Percentiles rank a stretch among this genome's conserved stretches.
Conservation (phyloP, 2,113 vertebrate genomes). For the Argyrosomus japonicus region DNA sequence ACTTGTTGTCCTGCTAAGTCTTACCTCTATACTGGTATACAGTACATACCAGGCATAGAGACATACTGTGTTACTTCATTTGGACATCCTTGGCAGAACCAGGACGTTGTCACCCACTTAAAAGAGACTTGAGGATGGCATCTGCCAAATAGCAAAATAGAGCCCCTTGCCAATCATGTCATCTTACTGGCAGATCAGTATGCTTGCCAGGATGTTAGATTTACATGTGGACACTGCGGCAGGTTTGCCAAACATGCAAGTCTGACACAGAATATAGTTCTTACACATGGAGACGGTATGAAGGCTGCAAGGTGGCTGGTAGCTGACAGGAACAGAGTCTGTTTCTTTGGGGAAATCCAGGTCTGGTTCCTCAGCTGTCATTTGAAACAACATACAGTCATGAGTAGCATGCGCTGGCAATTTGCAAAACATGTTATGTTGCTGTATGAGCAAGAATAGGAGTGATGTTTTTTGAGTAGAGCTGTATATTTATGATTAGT, state of each 20-base stretch:
- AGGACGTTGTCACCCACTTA: slow-evolving; percentile 47
- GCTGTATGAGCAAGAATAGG: background rate
- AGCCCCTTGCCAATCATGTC: slow-evolving; percentile 69
- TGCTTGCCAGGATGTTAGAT: slow-evolving; percentile 66
- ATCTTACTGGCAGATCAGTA: slow-evolving; percentile 70
- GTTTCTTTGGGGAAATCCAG: slow-evolving; percentile 22
- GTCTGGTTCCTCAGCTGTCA: slow-evolving; percentile 34
- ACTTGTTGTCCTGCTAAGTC: background rate
- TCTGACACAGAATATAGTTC: slow-evolving; percentile 57
- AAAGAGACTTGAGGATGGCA: slow-evolving; percentile 58
- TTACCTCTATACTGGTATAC: background rate
- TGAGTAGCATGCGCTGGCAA: background rate
- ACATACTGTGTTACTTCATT: slow-evolving; percentile 23
- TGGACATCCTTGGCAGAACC: slow-evolving; percentile 39
- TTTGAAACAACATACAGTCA: background rate
- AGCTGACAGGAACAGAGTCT: slow-evolving; percentile 18
- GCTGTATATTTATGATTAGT: slow-evolving; percentile 49
- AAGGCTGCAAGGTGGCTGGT: slow-evolving; percentile 37
- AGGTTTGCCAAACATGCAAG: slow-evolving; percentile 64
- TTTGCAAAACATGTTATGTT: slow-evolving; percentile 17
- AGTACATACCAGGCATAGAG: slow-evolving; percentile 5
- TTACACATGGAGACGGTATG: slow-evolving; percentile 24
- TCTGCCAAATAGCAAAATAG: slow-evolving; percentile 67
- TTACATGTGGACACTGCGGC: slow-evolving; percentile 67
- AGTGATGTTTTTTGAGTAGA: slow-evolving; percentile 32